These are phyloP conservation scores for Porites lutea DNA, from an alignment of 64 coral and sea anemone species.

Conservation along the genomic window DNA sequence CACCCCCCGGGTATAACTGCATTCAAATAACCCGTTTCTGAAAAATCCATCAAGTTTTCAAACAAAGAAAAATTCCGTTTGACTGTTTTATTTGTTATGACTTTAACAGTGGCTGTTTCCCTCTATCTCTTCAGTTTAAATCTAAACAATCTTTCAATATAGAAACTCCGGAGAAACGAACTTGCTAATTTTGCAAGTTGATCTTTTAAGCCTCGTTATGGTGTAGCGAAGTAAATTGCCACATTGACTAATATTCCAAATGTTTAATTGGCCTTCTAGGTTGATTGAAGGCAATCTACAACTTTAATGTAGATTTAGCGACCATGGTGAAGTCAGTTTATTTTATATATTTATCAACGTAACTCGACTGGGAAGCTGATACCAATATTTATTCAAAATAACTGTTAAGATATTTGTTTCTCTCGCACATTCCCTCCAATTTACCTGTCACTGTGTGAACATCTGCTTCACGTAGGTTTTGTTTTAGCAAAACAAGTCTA, in stretches of 20 bases:
- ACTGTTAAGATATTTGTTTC: neutral
- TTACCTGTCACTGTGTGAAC: neutral
- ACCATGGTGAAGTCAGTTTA: neutral
- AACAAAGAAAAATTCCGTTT: too few relatives aligned
- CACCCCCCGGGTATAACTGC: too few relatives aligned
- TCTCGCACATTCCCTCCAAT: neutral
- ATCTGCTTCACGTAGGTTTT: neutral
- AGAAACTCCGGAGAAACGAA: too few relatives aligned
- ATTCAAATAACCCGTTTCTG: too few relatives aligned
- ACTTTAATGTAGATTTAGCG: neutral
- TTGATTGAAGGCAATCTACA: neutral
- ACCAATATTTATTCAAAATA: slow-evolving; percentile 9
- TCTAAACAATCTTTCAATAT: too few relatives aligned
- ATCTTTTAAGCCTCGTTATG: neutral
- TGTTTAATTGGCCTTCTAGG: neutral
- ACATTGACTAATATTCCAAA: neutral
- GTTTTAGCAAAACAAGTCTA: neutral
- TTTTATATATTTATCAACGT: neutral
- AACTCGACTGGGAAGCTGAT: neutral
- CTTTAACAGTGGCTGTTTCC: too few relatives aligned
- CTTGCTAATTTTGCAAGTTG: neutral
- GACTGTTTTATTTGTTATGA: too few relatives aligned
- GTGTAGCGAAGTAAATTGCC: neutral
- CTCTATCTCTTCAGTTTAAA: too few relatives aligned
- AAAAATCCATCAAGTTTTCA: too few relatives aligned